These are phyloP conservation scores for Alviniconcha marisindica DNA, from an alignment of 1,140 invertebrate genomes.

Conservation along the genomic window DNA sequence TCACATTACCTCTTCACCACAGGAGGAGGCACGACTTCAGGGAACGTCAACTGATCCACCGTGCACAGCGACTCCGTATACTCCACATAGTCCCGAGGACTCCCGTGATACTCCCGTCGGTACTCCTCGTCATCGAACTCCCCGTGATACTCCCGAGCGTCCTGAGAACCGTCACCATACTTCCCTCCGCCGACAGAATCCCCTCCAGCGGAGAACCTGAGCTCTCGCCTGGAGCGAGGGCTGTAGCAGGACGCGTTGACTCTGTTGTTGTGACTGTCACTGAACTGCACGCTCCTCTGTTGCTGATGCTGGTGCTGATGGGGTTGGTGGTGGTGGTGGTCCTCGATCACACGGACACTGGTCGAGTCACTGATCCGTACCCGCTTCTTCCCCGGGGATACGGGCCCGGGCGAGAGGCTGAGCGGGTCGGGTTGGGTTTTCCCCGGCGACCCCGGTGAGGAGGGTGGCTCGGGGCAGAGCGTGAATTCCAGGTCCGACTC, in stretches of 20 bases:
- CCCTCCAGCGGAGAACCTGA: background rate
- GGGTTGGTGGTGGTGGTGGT: background rate
- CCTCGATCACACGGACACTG: constrained; percentile 22
- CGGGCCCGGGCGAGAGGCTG: background rate
- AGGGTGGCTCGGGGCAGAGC: background rate
- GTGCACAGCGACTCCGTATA: background rate
- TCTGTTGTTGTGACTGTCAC: background rate
- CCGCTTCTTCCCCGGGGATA: constrained; percentile 36
- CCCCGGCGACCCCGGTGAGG: background rate
- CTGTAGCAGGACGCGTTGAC: background rate
- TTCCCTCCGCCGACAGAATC: background rate
- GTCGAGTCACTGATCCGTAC: constrained; percentile 38
- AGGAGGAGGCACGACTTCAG: background rate
- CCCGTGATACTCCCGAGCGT: background rate
- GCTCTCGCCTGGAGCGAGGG: background rate
- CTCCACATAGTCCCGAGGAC: constrained; percentile 5
- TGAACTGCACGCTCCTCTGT: background rate
- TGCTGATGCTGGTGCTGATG: background rate
- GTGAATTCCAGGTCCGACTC: background rate
- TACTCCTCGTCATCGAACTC: background rate
- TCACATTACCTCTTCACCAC: background rate
- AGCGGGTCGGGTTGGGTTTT: background rate
- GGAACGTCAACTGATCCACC: background rate
- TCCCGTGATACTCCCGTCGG: background rate
- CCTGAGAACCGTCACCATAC: background rate